Percentiles rank a stretch among this genome's conserved stretches.
Evolutionary conservation across 1,140 invertebrate species (phyloP).

Genomic region (Drosophila mojavensis): DNA sequence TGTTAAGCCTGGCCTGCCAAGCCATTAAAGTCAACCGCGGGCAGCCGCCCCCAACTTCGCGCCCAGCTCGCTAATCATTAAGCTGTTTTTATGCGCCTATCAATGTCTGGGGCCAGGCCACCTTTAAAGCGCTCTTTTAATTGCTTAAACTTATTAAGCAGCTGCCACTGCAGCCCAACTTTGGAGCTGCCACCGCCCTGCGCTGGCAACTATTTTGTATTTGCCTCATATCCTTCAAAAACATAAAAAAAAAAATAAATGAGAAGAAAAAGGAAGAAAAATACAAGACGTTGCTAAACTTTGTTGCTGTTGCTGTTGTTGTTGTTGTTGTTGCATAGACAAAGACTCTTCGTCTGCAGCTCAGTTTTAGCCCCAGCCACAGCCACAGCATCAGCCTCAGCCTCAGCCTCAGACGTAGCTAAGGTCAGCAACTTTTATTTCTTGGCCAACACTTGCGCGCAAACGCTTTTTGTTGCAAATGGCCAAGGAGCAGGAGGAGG

Average conservation of each 20-base stretch:
- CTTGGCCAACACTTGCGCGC: conserved; percentile 75
- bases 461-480: conserved; percentile 48
- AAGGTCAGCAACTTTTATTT: conserved; percentile 82
- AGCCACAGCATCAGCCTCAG: conserved; percentile 42
- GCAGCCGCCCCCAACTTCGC: not conserved
- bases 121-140: conserved; percentile 74
- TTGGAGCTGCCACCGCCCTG: conserved; percentile 21
- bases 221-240: conserved; percentile 67
- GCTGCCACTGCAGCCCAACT: conserved; percentile 66
- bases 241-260: conserved; percentile 10
- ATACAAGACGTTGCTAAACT: conserved; percentile 58
- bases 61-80: conserved; percentile 22
- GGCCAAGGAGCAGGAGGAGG: conserved; percentile 19
- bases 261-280: conserved; percentile 20
- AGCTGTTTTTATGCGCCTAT: conserved; percentile 69
- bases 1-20: conserved; percentile 52
- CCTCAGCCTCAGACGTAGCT: conserved; percentile 47
- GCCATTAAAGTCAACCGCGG: conserved; percentile 13
- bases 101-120: conserved; percentile 61
- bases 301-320: conserved; percentile 39
- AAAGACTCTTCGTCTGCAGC: conserved; percentile 51
- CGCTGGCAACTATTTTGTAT: conserved; percentile 52
- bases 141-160: conserved; percentile 81
- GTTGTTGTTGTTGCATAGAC: conserved; percentile 66
- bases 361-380: conserved; percentile 49